Base-by-base conservation (phyloP, 1,140 invertebrate genomes). In the Atopsyche davidsoni region DNA sequence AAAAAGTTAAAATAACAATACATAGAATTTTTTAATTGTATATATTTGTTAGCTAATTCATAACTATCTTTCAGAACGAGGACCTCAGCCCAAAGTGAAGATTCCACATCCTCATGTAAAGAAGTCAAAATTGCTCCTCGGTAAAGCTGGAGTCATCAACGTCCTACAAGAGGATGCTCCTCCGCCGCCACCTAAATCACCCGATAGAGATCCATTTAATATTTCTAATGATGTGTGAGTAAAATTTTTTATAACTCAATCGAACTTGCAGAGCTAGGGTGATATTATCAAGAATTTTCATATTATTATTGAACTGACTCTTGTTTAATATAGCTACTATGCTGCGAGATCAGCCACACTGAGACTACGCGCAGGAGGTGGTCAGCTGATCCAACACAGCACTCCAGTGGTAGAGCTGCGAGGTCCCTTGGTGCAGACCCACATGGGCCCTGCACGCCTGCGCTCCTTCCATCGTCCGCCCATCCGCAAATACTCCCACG, bases 141-240 rank as follows among this genome's bases (percentile, higher is more conserved):
- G 94, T 2, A 97, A 97, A 75, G 93, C 93, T 18, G 94, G 94
- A 7, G 90, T 96, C 0, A 95, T 95, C 55, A 94, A 92, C 64
- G 91, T 94, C 1, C 70, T 94, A 10, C 91, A 94, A 62, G 89
- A 94, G 64, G 89, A 93, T 63, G 82, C 86, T 0, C 89, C 90
- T 1, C 89, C 88, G 0, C 91, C 92, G 1, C 87, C 90, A 28
- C 87, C 90, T 0, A 91, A 89, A 61, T 89, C 87, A 2, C 87
- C 86, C 0, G 89, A 96, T 58, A 80, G 92, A 60, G 95, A 99
- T 81, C 92, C 93, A 4, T 99, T 96, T 67, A 99, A 99, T 69
- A 87, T 99, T 55, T 97, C 94, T 1, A 98, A 98, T 73, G 96
- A 99, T 66, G 91, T 94, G 75, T 82, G 66, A 72, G 75, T 75